phyloP scores from a whole-genome alignment of 64 coral and sea anemone species.

The Porites lutea region DNA sequence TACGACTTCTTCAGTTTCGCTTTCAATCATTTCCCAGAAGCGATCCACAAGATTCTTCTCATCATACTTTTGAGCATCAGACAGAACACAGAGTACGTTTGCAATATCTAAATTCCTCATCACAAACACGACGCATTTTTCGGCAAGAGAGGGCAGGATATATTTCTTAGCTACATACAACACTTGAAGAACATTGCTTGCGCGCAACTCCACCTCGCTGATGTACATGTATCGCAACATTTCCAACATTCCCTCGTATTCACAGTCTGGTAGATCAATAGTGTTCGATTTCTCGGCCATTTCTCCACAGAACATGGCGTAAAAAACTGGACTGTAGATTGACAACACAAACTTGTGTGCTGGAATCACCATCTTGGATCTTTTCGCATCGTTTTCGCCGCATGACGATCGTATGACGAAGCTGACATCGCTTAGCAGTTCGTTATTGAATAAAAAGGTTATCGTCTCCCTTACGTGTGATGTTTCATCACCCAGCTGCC shows the following conservation, averaged over 20 bases:
- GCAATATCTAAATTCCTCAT: not conserved
- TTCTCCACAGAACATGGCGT: constrained; percentile 41
- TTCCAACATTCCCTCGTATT: constrained; percentile 34
- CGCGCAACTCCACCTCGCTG: constrained; percentile 8
- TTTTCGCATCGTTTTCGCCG: not conserved
- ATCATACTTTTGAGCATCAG: constrained; percentile 19
- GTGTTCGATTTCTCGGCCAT: constrained; percentile 7
- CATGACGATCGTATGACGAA: not conserved
- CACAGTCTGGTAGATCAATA: constrained; percentile 50
- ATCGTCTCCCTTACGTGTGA: not conserved
- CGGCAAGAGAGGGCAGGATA: constrained; percentile 40
- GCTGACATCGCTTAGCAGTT: constrained; percentile 29
- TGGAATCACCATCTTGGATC: not conserved
- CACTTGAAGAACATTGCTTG: constrained; percentile 37
- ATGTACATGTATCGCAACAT: constrained; percentile 50
- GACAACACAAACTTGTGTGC: constrained; percentile 39
- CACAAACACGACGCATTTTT: constrained; percentile 30
- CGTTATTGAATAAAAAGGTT: constrained; percentile 37
- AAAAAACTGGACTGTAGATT: constrained; percentile 27
- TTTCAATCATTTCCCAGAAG: constrained; percentile 41
- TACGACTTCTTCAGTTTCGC: constrained; percentile 41
- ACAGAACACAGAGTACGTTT: constrained; percentile 34
- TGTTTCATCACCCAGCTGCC: not conserved
- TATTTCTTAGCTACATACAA: constrained; percentile 55
- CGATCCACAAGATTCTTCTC: constrained; percentile 17